Base-by-base conservation (phyloP, 2,888 invertebrate genomes). In the Electrophaes corylata region DNA sequence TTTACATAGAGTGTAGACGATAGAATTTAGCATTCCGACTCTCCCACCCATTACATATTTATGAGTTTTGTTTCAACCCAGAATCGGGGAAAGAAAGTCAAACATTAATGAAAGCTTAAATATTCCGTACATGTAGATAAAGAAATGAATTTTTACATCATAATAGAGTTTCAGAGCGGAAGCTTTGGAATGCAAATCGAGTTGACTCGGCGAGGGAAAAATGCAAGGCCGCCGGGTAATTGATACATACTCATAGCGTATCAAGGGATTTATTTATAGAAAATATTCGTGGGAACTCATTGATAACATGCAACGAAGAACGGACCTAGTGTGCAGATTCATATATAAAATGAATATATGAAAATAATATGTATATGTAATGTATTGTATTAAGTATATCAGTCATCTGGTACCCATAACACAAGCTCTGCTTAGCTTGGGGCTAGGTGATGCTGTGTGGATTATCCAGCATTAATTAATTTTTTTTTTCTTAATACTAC, bases 101-200 rank as follows among this genome's bases (percentile, higher is more conserved):
- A 90, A 90, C 83, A 90, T 90, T 90, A 90, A 90, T 89, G 88
- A 88, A 85, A 76, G 84, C 73, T 87, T 84, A 81, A 86, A 88
- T 88, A 89, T 91, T 89, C 87, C 76, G 81, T 83, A 83, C 84
- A 84, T 87, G 84, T 86, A 86, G 84, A 88, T 85, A 85, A 81
- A 84, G 81, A 85, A 86, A 85, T 83, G 81, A 83, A 81, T 85
- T 87, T 88, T 87, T 83, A 82, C 83, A 83, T 85, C 71, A 83
- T 82, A 83, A 83, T 83, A 75, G 77, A 63, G 66, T 64, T 68
- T 64, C 54, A 64, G 63, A 62, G 60, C 66, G 64, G 59, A 65
- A 67, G 71, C 75, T 74, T 76, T 80, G 78, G 73, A 73, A 86
- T 86, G 83, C 77, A 84, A 86, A 87, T 86, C 72, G 71, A 70